Conservation (phyloP, 37 sponge, comb jelly and placozoan genomes). For the Aplysina aerophoba region DNA sequence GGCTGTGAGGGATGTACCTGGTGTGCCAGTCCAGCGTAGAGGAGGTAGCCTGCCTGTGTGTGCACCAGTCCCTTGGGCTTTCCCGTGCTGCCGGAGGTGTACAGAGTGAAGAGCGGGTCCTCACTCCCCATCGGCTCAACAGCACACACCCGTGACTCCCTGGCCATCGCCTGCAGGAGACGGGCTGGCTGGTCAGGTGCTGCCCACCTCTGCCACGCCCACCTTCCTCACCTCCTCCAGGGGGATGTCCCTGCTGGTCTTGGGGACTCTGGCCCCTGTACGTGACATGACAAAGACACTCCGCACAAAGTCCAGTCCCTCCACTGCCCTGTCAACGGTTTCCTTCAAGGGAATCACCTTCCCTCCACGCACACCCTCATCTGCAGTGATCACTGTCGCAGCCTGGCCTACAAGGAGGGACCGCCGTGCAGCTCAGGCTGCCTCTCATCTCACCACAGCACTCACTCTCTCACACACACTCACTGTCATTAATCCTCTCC, state of each 20-base stretch:
- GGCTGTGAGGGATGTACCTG: conserved; percentile 48
- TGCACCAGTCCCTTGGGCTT: conserved; percentile 93
- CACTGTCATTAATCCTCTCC: conserved; percentile 82
- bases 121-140: conserved; percentile 91
- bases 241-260: conserved; percentile 67
- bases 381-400: conserved; percentile 86
- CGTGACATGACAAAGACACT: conserved; percentile 82
- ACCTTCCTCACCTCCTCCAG: too few species aligned
- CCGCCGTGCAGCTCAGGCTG: neutral
- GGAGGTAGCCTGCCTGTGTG: conserved; percentile 96
- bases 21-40: conserved; percentile 89
- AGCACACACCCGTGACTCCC: conserved; percentile 65
- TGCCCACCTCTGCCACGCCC: too few species aligned
- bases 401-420: conserved; percentile 48
- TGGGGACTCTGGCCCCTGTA: conserved; percentile 77
- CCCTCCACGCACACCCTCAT: conserved; percentile 90
- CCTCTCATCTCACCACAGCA: neutral
- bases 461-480: neutral
- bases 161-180: conserved; percentile 77
- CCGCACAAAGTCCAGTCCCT: conserved; percentile 66
- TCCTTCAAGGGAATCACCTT: conserved; percentile 83
- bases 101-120: conserved; percentile 91
- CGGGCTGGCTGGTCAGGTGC: too few species aligned
- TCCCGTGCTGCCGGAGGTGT: conserved; percentile 97
- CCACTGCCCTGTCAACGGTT: conserved; percentile 84